Evolutionary conservation across 2,797 vertebrate species (phyloP).

Genomic region (Threskiornis aethiopicus): DNA sequence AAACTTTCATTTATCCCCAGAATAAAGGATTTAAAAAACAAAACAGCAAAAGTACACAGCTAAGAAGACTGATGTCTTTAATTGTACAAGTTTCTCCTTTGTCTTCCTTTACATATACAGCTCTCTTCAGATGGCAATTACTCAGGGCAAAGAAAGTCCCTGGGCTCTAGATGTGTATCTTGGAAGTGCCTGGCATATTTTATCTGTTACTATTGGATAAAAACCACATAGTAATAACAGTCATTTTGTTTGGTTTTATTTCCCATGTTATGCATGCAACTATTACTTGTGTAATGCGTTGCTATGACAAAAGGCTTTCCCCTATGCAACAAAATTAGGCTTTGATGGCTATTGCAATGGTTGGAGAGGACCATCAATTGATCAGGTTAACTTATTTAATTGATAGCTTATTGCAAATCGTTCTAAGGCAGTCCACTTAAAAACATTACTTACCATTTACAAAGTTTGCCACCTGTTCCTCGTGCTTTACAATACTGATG

Average conservation of each 20-base stretch:
- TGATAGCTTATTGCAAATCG: slow-evolving; percentile 2
- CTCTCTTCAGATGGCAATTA: not conserved
- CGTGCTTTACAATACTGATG: not conserved
- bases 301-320: slow-evolving; percentile 40
- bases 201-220: not conserved
- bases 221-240: not conserved
- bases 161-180: not conserved
- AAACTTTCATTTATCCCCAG: not conserved
- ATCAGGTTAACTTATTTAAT: slow-evolving; percentile 36
- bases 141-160: not conserved
- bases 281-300: not conserved
- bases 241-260: slow-evolving; percentile 34
- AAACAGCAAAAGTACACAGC: not conserved
- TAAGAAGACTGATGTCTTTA: slow-evolving; percentile 12
- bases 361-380: not conserved
- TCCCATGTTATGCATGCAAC: not conserved
- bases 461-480: slow-evolving; percentile 35
- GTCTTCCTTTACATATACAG: not conserved
- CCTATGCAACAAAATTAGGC: not conserved
- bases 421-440: not conserved
- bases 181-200: not conserved
- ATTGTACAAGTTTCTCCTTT: slow-evolving; percentile 10
- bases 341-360: not conserved
- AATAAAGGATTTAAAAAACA: not conserved
- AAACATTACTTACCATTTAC: not conserved